phyloP scores from a whole-genome alignment of 2,797 vertebrate genomes.

The Protonibea diacanthus region DNA sequence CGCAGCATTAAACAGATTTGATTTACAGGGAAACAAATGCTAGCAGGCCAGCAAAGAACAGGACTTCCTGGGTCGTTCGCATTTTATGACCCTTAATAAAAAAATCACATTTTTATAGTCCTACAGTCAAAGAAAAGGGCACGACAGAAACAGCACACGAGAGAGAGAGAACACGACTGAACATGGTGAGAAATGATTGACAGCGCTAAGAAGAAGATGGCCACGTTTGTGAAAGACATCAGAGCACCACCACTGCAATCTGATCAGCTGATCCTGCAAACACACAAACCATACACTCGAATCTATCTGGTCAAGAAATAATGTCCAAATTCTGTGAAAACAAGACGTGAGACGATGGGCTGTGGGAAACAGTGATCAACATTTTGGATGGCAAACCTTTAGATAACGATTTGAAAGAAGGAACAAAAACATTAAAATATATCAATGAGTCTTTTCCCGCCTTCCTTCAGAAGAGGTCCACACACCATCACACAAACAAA shows the following conservation, averaged over 20 bases:
- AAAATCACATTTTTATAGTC: constrained; percentile 14
- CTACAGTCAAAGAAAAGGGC: not conserved
- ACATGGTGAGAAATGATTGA: not conserved
- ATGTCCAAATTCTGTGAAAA: too few species aligned
- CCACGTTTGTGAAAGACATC: not conserved
- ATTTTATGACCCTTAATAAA: constrained; percentile 17
- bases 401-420: not conserved
- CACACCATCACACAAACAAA: constrained; percentile 21
- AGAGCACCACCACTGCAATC: not conserved
- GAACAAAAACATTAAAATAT: not conserved
- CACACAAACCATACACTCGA: too few species aligned
- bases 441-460: not conserved
- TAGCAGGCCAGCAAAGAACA: not conserved
- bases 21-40: not conserved
- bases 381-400: not conserved
- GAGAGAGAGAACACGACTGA: not conserved
- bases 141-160: not conserved
- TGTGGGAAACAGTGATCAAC: too few species aligned
- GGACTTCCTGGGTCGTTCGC: constrained; percentile 1
- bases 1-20: not conserved
- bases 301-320: too few species aligned
- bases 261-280: too few species aligned
- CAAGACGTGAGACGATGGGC: too few species aligned
- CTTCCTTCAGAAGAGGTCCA: constrained; percentile 12
- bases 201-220: not conserved